These are phyloP conservation scores for Muschampia plurimacula DNA, from an alignment of 2,888 invertebrate species.

Conservation along the genomic window DNA sequence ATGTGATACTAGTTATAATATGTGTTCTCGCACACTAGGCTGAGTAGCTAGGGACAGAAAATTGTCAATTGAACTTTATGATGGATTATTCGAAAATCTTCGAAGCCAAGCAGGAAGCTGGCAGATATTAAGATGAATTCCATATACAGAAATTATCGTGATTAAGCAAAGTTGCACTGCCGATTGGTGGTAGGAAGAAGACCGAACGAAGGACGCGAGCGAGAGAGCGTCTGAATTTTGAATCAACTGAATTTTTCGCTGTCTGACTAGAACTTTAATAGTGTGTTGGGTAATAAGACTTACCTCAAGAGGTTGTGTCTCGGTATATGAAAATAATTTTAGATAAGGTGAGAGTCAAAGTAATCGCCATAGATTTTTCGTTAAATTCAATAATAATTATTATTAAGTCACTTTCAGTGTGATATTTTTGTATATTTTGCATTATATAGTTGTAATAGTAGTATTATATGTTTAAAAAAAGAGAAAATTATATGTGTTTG, in stretches of 20 bases:
- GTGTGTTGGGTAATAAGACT: slow-evolving; percentile 18
- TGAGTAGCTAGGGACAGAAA: background rate
- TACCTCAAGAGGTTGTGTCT: slow-evolving; percentile 27
- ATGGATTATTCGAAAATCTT: background rate
- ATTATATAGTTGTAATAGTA: background rate
- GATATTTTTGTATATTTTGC: slow-evolving; percentile 21
- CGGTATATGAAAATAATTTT: slow-evolving; percentile 9
- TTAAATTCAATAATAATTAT: background rate
- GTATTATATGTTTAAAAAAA: no score
- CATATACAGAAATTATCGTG: no score
- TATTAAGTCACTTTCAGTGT: background rate
- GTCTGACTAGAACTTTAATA: slow-evolving; percentile 37
- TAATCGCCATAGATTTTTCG: slow-evolving; percentile 9
- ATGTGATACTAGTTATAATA: slow-evolving; percentile 45
- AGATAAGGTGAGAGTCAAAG: background rate
- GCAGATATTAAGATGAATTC: no score
- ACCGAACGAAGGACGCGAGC: no score
- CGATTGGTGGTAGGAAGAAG: no score
- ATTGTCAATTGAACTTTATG: background rate
- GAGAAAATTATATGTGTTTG: no score
- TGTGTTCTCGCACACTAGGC: background rate
- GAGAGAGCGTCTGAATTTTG: no score
- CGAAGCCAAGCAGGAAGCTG: no score
- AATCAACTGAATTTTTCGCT: background rate
- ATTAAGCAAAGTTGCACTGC: no score